Evolutionary conservation across 2,797 vertebrate genomes (phyloP).

Genomic region (Helarctos malayanus): DNA sequence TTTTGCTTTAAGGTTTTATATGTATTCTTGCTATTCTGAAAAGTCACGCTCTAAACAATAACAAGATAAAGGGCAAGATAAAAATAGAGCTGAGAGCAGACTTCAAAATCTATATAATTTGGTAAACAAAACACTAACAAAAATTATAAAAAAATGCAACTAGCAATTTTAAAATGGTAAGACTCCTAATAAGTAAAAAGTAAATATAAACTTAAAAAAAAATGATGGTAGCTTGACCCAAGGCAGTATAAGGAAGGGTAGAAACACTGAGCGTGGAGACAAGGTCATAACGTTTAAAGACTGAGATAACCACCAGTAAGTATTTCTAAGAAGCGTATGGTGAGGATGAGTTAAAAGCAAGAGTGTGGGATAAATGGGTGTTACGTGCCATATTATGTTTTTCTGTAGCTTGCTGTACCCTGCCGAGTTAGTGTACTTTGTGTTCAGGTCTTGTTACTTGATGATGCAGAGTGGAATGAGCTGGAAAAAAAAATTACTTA

Average conservation of each 20-base stretch:
- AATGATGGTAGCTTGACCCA: not conserved
- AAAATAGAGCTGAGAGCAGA: not conserved
- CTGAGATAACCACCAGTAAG: not conserved
- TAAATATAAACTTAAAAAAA: not conserved
- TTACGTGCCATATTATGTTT: not conserved
- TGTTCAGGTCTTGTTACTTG: not conserved
- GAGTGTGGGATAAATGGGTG: not conserved
- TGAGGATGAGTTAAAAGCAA: not conserved
- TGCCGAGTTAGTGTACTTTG: not conserved
- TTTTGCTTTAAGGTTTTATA: not conserved
- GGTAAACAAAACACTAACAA: not conserved
- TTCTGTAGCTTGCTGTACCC: not conserved
- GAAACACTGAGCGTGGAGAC: not conserved
- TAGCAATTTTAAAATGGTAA: not conserved
- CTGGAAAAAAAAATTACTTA: not conserved
- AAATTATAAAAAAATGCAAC: not conserved
- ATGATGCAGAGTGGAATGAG: not conserved
- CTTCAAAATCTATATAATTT: not conserved
- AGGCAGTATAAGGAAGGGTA: not conserved
- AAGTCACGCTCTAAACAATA: not conserved
- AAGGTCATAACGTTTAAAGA: not conserved
- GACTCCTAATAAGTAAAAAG: not conserved
- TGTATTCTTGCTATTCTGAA: not conserved
- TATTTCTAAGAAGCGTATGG: not conserved
- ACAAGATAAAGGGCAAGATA: not conserved